A percentile compares a stretch with the other conserved stretches of the same genome.
These are phyloP conservation scores for Hypselothyrea guttata DNA, from an alignment of 2,888 invertebrate species.

Conservation along the genomic window DNA sequence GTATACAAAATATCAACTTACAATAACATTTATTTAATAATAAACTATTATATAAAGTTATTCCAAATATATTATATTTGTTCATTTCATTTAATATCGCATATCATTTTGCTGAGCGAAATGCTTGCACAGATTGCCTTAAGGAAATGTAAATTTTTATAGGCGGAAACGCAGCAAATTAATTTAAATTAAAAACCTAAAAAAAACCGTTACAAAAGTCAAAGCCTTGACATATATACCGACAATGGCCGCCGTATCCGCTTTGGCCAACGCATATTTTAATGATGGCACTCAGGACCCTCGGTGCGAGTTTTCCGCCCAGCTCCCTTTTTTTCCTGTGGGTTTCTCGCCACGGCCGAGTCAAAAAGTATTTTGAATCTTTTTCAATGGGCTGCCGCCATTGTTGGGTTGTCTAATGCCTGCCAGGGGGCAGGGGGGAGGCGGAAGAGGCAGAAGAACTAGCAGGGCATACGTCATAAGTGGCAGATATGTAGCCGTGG, in stretches of 20 bases:
- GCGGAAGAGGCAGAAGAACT: no score
- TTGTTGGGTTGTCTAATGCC: constrained; percentile 70
- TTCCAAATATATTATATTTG: no score
- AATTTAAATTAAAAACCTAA: neutral
- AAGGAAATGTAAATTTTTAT: no score
- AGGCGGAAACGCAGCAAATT: no score
- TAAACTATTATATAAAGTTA: no score
- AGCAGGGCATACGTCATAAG: constrained; percentile 60
- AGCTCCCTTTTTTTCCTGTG: neutral
- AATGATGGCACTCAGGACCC: constrained; percentile 40
- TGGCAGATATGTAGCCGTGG: constrained; percentile 35
- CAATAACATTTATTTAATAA: no score
- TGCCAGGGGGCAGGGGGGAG: constrained; percentile 29
- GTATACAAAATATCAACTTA: no score
- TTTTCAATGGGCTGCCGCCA: constrained; percentile 37
- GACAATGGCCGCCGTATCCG: constrained; percentile 31
- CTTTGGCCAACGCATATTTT: constrained; percentile 15
- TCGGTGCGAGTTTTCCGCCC: constrained; percentile 6
- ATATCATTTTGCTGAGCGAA: no score
- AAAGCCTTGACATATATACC: constrained; percentile 33
- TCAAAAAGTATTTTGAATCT: neutral
- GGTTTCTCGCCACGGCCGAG: constrained; percentile 19
- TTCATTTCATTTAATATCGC: no score
- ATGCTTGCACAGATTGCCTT: no score
- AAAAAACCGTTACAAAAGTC: neutral